Percentiles rank a stretch among this genome's conserved stretches.
Evolutionary conservation across 30 jellyfish, hydroid and myxozoan genomes (phyloP).

Genomic region (Mastigias papua): DNA sequence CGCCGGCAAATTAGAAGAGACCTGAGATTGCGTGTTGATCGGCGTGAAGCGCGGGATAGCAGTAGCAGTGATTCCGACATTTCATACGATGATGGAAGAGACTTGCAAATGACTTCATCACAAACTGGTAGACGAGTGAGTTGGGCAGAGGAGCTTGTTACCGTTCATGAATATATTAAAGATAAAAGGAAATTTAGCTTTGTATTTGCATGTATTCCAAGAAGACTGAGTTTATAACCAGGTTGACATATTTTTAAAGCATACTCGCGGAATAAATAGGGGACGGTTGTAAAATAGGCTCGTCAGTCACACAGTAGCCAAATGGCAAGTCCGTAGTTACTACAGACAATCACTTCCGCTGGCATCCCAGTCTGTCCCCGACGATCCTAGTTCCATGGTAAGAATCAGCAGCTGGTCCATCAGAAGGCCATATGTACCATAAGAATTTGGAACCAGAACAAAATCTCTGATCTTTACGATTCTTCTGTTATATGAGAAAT

Average conservation of each 20-base stretch:
- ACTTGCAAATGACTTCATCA: background rate
- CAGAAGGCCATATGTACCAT: too few relatives aligned
- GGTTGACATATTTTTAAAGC: background rate
- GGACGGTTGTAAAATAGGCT: background rate
- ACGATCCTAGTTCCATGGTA: too few relatives aligned
- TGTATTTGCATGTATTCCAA: constrained; percentile 38
- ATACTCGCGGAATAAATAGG: background rate
- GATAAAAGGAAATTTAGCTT: constrained; percentile 44
- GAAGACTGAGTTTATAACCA: background rate
- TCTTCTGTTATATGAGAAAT: too few relatives aligned
- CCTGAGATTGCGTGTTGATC: background rate
- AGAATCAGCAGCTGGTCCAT: background rate
- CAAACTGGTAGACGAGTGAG: constrained; percentile 60
- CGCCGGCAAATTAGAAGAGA: background rate
- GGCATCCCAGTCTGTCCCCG: background rate
- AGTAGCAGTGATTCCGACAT: constrained; percentile 7
- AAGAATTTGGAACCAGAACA: too few relatives aligned
- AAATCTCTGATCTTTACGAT: too few relatives aligned
- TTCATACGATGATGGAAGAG: background rate
- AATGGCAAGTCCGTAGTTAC: too few relatives aligned
- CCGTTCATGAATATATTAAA: constrained; percentile 63
- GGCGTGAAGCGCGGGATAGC: constrained; percentile 5
- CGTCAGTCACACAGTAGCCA: background rate
- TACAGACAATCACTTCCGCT: background rate
- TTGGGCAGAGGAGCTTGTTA: constrained; percentile 81